A percentile compares a stretch with the other conserved stretches of the same genome.
These are phyloP conservation scores for Empis livida DNA, from an alignment of 2,888 invertebrate genomes.

Conservation along the genomic window DNA sequence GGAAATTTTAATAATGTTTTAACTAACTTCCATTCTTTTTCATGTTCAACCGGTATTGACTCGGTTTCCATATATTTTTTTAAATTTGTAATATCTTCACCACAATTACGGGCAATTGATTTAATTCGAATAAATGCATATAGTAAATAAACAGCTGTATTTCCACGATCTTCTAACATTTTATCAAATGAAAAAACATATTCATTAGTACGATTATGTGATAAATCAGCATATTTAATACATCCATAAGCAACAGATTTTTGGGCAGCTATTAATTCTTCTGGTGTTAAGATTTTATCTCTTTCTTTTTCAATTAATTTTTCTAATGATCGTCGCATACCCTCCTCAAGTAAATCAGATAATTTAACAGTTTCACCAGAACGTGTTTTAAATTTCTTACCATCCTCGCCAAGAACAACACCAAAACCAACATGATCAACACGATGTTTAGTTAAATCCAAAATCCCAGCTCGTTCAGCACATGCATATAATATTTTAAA, in stretches of 20 bases:
- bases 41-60: slow-evolving; percentile 62
- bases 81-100: slow-evolving; percentile 45
- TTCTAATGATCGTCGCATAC: slow-evolving; percentile 62
- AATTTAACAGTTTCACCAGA: slow-evolving; percentile 92
- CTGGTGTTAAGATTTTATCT: slow-evolving; percentile 64
- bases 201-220: slow-evolving; percentile 83
- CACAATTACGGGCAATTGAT: slow-evolving; percentile 64
- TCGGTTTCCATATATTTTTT: slow-evolving; percentile 45
- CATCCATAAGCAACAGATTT: slow-evolving; percentile 95
- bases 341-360: slow-evolving; percentile 82
- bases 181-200: slow-evolving; percentile 98
- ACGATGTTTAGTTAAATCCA: slow-evolving; percentile 47
- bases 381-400: slow-evolving; percentile 97
- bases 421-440: slow-evolving; percentile 93
- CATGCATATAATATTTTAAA: slow-evolving; percentile 59
- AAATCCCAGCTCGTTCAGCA: slow-evolving; percentile 63
- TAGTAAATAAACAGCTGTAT: slow-evolving; percentile 94
- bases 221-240: slow-evolving; percentile 95
- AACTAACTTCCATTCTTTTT: slow-evolving; percentile 88
- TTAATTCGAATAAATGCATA: slow-evolving; percentile 91
- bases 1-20: slow-evolving; percentile 78
- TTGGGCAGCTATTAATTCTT: slow-evolving; percentile 72
- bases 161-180: slow-evolving; percentile 98
- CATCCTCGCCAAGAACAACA: slow-evolving; percentile 94
- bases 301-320: slow-evolving; percentile 80